Evolutionary conservation across 1,140 invertebrate genomes (phyloP), one percentile per base, ranked within the genome.

Genomic region (Drosophila busckii): DNA sequence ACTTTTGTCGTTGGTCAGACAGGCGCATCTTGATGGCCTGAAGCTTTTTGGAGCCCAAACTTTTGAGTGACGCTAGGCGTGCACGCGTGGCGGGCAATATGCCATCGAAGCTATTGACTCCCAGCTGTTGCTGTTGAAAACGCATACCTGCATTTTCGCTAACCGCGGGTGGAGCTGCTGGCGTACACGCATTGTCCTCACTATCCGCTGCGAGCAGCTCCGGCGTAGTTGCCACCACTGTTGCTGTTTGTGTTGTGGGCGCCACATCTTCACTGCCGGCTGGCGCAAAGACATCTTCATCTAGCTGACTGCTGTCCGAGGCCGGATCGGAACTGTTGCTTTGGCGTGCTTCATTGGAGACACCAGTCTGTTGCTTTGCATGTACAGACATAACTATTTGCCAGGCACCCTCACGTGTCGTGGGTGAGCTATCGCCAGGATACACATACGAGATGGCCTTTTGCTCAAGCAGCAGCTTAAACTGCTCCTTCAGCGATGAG

Each of bases 41-140:
- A 25, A 93, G 83, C 73, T 93, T 93, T 58, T 93, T 92, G 0
- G 91, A 90, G 2, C 92, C 92, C 25, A 93, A 76, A 64, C 92
- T 91, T 66, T 92, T 92, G 1, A 93, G 87, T 46, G 90, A 91
- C 60, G 90, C 89, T 1, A 93, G 83, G 34, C 91, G 88, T 10
- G 92, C 91, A 35, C 90, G 88, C 2, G 89, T 88, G 12, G 89
- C 86, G 28, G 89, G 87, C 52, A 88, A 85, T 46, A 83, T 83
- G 59, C 88, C 88, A 46, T 86, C 78, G 3, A 49, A 54, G 37
- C 63, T 71, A 38, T 60, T 73, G 19, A 41, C 55, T 2, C 52
- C 38, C n/a, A 85, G 22, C 19, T 75, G 69, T 10, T 84, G 83
- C 34, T 85, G 83, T 23, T 82, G 62, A 13, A 75, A 80, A 13